A percentile compares a stretch with the other conserved stretches of the same genome.
Evolutionary conservation across 2,113 vertebrate species (phyloP).

Genomic region (Chroicocephalus ridibundus): DNA sequence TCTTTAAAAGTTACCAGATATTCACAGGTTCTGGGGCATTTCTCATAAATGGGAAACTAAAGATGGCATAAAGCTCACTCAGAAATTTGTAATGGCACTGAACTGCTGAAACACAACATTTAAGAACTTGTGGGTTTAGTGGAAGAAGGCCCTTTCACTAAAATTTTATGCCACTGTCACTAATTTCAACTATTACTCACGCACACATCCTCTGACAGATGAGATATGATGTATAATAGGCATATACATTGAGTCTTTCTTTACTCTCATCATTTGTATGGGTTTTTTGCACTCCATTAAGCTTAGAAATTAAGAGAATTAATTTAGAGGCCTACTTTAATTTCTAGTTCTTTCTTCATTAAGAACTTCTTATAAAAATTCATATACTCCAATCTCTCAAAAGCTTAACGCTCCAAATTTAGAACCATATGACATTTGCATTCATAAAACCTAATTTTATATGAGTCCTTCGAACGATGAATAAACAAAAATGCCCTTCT

Average conservation of each 20-base stretch:
- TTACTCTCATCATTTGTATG: background rate
- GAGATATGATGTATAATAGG: background rate
- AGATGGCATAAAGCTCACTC: background rate
- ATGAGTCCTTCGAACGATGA: constrained; percentile 17
- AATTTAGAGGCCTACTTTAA: constrained; percentile 36
- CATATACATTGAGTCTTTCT: background rate
- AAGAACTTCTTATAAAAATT: constrained; percentile 56
- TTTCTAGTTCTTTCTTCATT: constrained; percentile 53
- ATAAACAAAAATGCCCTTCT: constrained; percentile 59
- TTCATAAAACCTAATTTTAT: constrained; percentile 50
- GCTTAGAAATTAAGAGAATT: constrained; percentile 41
- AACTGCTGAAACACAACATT: background rate
- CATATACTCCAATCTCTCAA: constrained; percentile 47
- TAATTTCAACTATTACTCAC: background rate
- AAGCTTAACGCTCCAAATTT: constrained; percentile 34
- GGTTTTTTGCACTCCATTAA: constrained; percentile 24
- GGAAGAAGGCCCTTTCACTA: background rate
- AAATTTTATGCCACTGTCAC: background rate
- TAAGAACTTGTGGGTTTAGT: background rate
- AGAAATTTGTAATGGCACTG: background rate
- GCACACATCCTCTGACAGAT: background rate
- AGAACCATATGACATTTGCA: constrained; percentile 56
- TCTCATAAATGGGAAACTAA: background rate
- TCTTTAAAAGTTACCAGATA: background rate
- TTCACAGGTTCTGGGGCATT: background rate